phyloP scores from a whole-genome alignment of 1,140 invertebrate species.

The Aleiodes sp. region DNA sequence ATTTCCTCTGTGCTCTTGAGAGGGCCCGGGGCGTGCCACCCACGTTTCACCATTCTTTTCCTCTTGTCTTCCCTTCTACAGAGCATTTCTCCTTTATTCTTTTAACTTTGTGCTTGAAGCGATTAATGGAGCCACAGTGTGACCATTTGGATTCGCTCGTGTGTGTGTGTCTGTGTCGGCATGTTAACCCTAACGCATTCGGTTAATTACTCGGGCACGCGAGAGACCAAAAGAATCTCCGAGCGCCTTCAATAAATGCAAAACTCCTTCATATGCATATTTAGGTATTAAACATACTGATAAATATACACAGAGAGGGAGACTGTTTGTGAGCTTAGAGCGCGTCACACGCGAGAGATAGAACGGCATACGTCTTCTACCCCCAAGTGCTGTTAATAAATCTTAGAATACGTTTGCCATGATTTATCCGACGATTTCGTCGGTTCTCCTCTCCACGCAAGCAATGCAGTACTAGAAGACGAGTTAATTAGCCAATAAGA shows the following conservation, averaged over 20 bases:
- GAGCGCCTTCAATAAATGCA: background rate
- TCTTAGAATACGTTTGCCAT: background rate
- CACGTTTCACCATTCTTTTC: background rate
- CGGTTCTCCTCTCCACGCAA: background rate
- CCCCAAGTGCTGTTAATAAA: background rate
- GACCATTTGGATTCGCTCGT: no score
- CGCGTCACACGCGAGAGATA: constrained; percentile 3
- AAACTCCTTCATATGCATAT: constrained; percentile 12
- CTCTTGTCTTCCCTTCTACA: background rate
- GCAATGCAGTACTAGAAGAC: background rate
- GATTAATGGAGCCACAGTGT: background rate
- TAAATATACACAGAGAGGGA: background rate
- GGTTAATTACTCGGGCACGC: constrained; percentile 13
- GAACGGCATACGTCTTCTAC: background rate
- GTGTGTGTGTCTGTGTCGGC: background rate
- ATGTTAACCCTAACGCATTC: background rate
- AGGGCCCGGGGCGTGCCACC: constrained; percentile 3
- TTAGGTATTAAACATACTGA: constrained; percentile 7
- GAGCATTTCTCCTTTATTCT: background rate
- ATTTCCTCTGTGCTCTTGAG: no score
- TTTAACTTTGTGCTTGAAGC: background rate
- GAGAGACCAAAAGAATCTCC: background rate
- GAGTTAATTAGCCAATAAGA: background rate
- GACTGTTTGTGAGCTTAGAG: background rate
- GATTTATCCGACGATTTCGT: constrained; percentile 14